Percentiles rank a stretch among this genome's conserved stretches.
Conservation (phyloP, 2,888 invertebrate species). For the Tetragnatha montana region DNA sequence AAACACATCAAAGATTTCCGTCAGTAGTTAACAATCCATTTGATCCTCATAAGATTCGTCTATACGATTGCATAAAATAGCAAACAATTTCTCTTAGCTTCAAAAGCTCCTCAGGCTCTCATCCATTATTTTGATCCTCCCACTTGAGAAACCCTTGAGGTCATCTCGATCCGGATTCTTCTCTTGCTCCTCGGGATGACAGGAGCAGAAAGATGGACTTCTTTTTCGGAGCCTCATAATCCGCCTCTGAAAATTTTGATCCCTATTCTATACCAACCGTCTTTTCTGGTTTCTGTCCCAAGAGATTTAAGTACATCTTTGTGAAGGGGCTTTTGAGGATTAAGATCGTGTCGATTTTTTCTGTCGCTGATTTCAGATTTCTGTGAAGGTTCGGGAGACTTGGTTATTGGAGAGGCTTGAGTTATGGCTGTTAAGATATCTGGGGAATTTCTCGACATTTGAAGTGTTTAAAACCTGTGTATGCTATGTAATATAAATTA, state of each 20-base stretch:
- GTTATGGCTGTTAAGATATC: too few species aligned
- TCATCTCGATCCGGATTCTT: not conserved
- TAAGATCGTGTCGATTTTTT: not conserved
- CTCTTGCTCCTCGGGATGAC: not conserved
- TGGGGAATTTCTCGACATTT: too few species aligned
- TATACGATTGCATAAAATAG: too few species aligned
- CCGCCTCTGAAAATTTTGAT: not conserved
- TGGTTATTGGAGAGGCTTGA: not conserved
- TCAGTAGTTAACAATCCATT: too few species aligned
- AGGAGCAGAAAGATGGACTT: not conserved
- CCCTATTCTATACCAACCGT: not conserved
- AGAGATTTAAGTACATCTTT: not conserved
- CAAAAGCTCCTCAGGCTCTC: not conserved
- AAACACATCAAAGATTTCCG: too few species aligned
- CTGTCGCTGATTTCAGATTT: not conserved
- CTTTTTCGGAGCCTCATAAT: not conserved
- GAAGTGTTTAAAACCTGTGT: too few species aligned
- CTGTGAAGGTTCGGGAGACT: not conserved
- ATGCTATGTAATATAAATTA: too few species aligned
- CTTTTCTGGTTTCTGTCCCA: not conserved
- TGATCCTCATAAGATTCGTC: too few species aligned
- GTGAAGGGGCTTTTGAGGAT: not conserved
- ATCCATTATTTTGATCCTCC: not conserved
- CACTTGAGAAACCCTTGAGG: not conserved
- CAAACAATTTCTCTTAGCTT: too few species aligned